Base-by-base conservation (phyloP, 2,113 vertebrate species). In the Cyphomyrus plagiostoma region DNA sequence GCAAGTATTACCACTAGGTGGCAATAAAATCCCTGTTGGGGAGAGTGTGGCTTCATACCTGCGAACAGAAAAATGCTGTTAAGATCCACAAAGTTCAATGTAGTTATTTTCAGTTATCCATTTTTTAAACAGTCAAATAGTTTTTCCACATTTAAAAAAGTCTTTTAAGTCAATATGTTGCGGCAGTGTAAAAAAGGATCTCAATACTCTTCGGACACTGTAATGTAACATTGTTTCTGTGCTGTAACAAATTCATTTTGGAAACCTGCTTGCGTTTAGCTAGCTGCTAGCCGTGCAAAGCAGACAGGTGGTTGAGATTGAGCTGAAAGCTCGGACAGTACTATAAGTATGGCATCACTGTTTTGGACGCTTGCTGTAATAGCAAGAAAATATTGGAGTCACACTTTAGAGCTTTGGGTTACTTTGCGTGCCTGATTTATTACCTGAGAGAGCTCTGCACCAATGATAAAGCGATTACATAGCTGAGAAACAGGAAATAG, bases 401-500 rank as follows among this genome's bases (percentile, higher is more conserved):
- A 93, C 94, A 94, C 94, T 93, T 95, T 94, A 94, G 94, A 85
- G 90, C 70, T 91, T 92, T 83, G 87, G 93, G 91, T 91, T 88
- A 91, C 92, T 90, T 48, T 42, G 80, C 0, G 88, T 91, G 90
- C 92, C 93, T 95, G 92, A 94, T 95, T 95, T 94, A 94, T 92
- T 93, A 80, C 49, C 89, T n/a, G 91, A 89, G 93, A 93, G 93
- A 94, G 94, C 93, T 95, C 95, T 93, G 94, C 95, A 94, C 94
- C 90, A 92, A 95, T 95, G 94, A 94, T 95, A 93, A 89, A 94
- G 92, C 88, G 92, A 94, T 92, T 93, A 93, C 93, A 92, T 93
- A 94, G 93, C 93, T 91, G 93, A 93, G 92, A 93, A 93, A 94
- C 94, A 93, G 92, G 93, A 95, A 93, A 94, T 56, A 89, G 92